phyloP scores from a whole-genome alignment of 1,140 invertebrate genomes.

The Drosophila eugracilis region DNA sequence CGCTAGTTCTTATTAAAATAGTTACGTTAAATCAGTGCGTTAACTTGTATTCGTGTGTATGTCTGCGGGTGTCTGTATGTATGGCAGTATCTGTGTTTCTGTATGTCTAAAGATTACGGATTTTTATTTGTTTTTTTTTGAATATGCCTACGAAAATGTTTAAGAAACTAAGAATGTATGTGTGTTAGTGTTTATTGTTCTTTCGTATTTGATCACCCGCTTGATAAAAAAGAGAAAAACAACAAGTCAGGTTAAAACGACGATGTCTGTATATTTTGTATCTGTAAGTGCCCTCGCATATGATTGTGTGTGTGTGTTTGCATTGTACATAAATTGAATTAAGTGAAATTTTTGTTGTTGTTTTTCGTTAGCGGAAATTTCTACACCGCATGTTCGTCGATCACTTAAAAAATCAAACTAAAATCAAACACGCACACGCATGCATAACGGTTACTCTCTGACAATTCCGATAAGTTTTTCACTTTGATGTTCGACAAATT shows the following conservation, averaged over 20 bases:
- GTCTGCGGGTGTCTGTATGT: slow-evolving; percentile 22
- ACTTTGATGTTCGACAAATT: slow-evolving; percentile 16
- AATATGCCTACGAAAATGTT: slow-evolving; percentile 42
- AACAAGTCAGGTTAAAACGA: slow-evolving; percentile 43
- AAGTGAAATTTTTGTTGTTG: slow-evolving; percentile 55
- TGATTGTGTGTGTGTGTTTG: slow-evolving; percentile 18
- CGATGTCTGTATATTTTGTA: slow-evolving; percentile 12
- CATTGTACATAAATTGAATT: slow-evolving; percentile 62
- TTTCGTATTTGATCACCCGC: slow-evolving; percentile 70
- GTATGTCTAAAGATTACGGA: slow-evolving; percentile 35
- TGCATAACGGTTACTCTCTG: slow-evolving; percentile 17
- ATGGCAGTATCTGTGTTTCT: slow-evolving; percentile 11
- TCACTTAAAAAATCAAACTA: slow-evolving; percentile 28
- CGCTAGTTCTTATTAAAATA: slow-evolving; percentile 65
- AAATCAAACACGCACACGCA: slow-evolving; percentile 7
- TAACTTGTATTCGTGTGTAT: slow-evolving; percentile 46
- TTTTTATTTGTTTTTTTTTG: slow-evolving; percentile 27
- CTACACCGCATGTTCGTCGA: slow-evolving; percentile 46
- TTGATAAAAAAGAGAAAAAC: slow-evolving; percentile 68
- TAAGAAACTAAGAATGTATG: slow-evolving; percentile 33
- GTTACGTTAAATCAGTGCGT: slow-evolving; percentile 80
- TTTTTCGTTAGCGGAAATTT: slow-evolving; percentile 54
- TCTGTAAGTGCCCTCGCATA: slow-evolving; percentile 9
- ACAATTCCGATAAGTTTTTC: slow-evolving; percentile 18
- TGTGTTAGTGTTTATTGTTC: slow-evolving; percentile 58